Conservation (phyloP, 1,140 invertebrate genomes). For the Caenorhabditis remanei region DNA sequence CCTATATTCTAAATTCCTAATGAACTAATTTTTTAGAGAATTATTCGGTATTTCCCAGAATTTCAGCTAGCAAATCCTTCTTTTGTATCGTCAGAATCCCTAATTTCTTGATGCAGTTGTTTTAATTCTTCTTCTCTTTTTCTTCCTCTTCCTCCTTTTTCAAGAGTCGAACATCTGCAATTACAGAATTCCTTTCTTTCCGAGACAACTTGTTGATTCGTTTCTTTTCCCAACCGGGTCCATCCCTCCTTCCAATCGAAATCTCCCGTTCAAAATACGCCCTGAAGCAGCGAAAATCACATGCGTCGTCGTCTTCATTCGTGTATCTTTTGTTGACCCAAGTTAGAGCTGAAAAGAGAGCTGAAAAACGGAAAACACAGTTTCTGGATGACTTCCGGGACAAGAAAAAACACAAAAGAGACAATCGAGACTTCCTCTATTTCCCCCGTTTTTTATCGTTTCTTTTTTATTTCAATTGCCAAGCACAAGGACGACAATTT, state of each 20-base stretch:
- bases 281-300: slow-evolving; percentile 37
- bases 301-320: background rate
- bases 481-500: slow-evolving; percentile 33
- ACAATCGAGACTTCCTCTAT: slow-evolving; percentile 25
- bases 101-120: background rate
- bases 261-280: slow-evolving; percentile 19
- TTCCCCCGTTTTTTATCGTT: slow-evolving; percentile 21
- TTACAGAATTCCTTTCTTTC: slow-evolving; percentile 9
- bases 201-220: slow-evolving; percentile 24
- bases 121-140: background rate
- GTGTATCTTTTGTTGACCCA: slow-evolving; percentile 7
- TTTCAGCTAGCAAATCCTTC: background rate
- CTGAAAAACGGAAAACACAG: slow-evolving; percentile 10
- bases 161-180: slow-evolving; percentile 14
- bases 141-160: background rate
- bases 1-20: too few relatives aligned
- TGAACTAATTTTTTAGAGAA: too few relatives aligned
- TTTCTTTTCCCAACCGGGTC: background rate
- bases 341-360: background rate
- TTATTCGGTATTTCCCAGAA: too few relatives aligned
- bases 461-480: slow-evolving; percentile 40
- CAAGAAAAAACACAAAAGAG: background rate
- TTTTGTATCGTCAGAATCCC: background rate
- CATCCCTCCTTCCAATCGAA: background rate
- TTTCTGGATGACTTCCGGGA: slow-evolving; percentile 41